Base-by-base conservation (phyloP, 2,888 invertebrate species). In the Tenthredo notha region DNA sequence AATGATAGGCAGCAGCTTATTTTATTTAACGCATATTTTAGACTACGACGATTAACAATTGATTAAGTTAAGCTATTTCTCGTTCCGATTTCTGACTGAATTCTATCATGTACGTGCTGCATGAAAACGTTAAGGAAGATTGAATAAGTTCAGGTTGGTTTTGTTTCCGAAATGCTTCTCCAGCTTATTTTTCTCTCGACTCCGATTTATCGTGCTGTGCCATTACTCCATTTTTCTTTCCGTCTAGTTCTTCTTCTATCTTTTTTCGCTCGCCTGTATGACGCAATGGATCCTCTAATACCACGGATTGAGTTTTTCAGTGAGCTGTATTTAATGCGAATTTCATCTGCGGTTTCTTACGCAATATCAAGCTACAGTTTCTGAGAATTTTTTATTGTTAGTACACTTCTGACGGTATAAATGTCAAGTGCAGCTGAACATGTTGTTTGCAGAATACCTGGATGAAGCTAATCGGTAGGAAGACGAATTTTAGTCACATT, bases 371-470 rank as follows among this genome's bases (percentile, higher is more conserved):
- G 43, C 29, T 54, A 77, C 40, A 61, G 77, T 15, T n/a, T 21
- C 21, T 61, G 18, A 58, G 25, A 40, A 40, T 43, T n/a, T 21
- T 43, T 74, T 25, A 80, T 40, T n/a, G n/a, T 9, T 21, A 47
- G 80, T 37, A 80, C 61, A 80, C 33, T 61, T 58, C 43, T 21
- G 21, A 37, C 15, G 25, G 37, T 80, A 58, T 12, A 40, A 80
- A 80, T 61, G 80, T 80, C 80, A 61, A 40, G 40, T 40, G 61
- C 80, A 80, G 80, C 50, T 33, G 4, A 29, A 25, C 61, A 80
- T 80, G 33, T 37, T 65, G 77, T 54, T 54, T 40, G 40, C 58
- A 65, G n/a, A 80, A 61, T 1, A 61, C 40, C 40, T 21, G 29
- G 29, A 54, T 1, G 50, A 50, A 7, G 43, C 9, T 25, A 43